phyloP scores from a whole-genome alignment of 2,113 vertebrate genomes.

The Osmerus mordax region DNA sequence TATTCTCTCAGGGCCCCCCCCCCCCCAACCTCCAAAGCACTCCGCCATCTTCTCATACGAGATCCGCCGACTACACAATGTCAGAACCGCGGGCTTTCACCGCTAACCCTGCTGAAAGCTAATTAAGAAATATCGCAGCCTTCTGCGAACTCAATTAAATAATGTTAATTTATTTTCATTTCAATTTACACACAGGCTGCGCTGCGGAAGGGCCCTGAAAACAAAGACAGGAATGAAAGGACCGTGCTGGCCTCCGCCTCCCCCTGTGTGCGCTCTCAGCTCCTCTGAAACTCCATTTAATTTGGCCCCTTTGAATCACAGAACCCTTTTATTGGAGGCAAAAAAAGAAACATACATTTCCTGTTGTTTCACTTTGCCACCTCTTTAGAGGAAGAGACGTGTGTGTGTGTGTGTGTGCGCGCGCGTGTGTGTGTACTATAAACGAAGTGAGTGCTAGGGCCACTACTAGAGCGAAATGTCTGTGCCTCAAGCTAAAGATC shows the following conservation, averaged over 20 bases:
- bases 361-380: constrained; percentile 40
- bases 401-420: not conserved
- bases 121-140: constrained; percentile 75
- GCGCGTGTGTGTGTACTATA: not conserved
- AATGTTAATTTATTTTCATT: constrained; percentile 78
- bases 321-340: constrained; percentile 49
- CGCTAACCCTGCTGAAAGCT: constrained; percentile 63
- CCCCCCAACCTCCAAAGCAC: constrained; percentile 49
- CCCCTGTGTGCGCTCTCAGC: constrained; percentile 50
- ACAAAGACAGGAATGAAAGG: constrained; percentile 59
- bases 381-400: constrained; percentile 10
- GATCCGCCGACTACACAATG: constrained; percentile 44
- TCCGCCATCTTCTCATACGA: constrained; percentile 42
- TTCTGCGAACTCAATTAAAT: constrained; percentile 78
- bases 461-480: not conserved
- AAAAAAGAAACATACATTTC: constrained; percentile 42
- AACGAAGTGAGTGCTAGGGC: constrained; percentile 1
- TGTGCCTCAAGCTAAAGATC: constrained; percentile 11
- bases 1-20: constrained; percentile 52
- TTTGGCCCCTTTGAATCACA: constrained; percentile 63
- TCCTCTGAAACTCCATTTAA: constrained; percentile 62
- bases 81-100: constrained; percentile 50
- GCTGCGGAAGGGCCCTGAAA: constrained; percentile 55
- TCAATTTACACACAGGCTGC: constrained; percentile 68
- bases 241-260: constrained; percentile 57